Evolutionary conservation across 2,113 vertebrate genomes (phyloP).

Genomic region (Rhagologus leucostigma): DNA sequence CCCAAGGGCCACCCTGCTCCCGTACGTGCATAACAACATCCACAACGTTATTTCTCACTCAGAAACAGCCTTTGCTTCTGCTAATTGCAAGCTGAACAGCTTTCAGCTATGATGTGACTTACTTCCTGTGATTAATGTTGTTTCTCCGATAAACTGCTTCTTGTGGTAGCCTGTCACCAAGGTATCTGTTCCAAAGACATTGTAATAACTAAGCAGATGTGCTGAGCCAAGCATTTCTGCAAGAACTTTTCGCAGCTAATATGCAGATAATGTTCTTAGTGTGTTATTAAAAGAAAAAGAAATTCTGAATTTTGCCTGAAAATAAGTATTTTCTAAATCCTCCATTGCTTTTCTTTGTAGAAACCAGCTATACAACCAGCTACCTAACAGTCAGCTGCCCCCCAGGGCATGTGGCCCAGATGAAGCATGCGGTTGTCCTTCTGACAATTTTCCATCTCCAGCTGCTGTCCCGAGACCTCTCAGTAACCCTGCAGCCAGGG

Average conservation of each 20-base stretch:
- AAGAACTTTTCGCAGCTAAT: not conserved
- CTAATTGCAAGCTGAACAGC: not conserved
- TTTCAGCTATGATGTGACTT: not conserved
- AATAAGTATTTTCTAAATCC: not conserved
- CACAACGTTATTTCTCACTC: not conserved
- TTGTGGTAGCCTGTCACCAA: not conserved
- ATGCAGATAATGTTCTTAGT: not conserved
- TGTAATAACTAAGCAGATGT: not conserved
- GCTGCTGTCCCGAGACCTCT: constrained; percentile 66
- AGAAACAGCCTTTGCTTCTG: not conserved
- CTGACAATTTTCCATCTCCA: constrained; percentile 42
- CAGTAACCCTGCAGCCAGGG: constrained; percentile 64
- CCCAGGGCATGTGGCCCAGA: not conserved
- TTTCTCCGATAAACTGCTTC: not conserved
- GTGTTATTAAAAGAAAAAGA: not conserved
- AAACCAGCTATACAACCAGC: constrained; percentile 53
- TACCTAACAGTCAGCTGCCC: constrained; percentile 17
- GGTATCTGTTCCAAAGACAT: not conserved
- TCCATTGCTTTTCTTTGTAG: constrained; percentile 41
- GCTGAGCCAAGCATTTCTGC: not conserved
- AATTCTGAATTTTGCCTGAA: not conserved
- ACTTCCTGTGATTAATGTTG: not conserved
- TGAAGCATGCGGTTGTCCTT: constrained; percentile 21
- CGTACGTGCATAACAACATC: rapidly evolving
- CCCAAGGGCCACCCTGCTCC: not conserved